These are phyloP conservation scores for Pollenia amentaria DNA, from an alignment of 2,888 invertebrate species.

Conservation along the genomic window DNA sequence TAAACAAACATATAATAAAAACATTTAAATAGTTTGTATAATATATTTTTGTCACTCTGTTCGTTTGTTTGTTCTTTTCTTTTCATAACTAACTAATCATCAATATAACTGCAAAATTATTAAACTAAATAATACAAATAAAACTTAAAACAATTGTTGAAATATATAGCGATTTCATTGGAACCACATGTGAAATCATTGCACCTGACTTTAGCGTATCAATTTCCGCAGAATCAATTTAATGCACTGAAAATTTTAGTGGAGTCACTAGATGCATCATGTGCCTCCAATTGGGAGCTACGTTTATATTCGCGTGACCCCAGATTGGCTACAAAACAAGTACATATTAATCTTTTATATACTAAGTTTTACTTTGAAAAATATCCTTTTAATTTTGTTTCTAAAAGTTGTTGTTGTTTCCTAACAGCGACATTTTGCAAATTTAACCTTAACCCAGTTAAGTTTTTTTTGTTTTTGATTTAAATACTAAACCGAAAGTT, in stretches of 20 bases:
- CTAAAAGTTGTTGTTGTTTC: conserved; percentile 46
- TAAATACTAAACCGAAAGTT: conserved; percentile 1
- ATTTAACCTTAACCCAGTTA: conserved; percentile 63
- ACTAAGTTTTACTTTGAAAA: conserved; percentile 30
- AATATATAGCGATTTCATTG: conserved; percentile 87
- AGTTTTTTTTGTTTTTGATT: conserved; percentile 34
- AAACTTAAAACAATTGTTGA: conserved; percentile 10
- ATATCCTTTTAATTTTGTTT: conserved; percentile 37
- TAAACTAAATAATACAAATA: conserved; percentile 27
- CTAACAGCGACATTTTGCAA: conserved; percentile 42
- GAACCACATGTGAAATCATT: conserved; percentile 94
- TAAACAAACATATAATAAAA: conserved; percentile 5
- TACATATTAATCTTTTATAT: conserved; percentile 76
- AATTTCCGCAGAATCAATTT: conserved; percentile 91
- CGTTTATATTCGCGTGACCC: conserved; percentile 94
- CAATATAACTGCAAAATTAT: conserved; percentile 35
- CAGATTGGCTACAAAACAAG: conserved; percentile 89
- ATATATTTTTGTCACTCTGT: conserved; percentile 71
- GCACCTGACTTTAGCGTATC: conserved; percentile 95
- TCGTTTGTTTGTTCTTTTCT: conserved; percentile 75
- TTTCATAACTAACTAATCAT: conserved; percentile 64
- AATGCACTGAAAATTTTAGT: conserved; percentile 90
- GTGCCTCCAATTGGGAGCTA: conserved; percentile 92
- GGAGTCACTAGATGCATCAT: conserved; percentile 88
- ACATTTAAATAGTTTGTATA: conserved; percentile 40